Evolutionary conservation across 2,888 invertebrate species (phyloP), one percentile per base, ranked within the genome.

Genomic region (Drosophila ustulata): DNA sequence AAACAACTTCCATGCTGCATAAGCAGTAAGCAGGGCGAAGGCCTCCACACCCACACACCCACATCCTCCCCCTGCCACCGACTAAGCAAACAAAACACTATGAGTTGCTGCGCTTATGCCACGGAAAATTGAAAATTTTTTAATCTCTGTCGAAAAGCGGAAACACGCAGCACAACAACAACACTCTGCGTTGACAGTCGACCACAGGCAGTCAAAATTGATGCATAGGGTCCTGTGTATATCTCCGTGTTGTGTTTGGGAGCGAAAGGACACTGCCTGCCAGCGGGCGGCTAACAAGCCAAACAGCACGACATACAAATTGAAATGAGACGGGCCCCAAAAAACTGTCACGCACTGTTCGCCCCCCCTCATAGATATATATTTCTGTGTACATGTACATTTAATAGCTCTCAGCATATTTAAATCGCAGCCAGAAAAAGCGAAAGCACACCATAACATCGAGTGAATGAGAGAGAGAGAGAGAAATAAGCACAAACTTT

Each of bases 131-230:
- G 72, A 74, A 89, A 84, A 83, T 72, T 72, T 77, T 89, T 75
- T 86, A 89, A 86, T 86, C 86, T 86, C 68, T 86, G 82, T 71
- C 73, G 71, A 85, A 74, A 72, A 71, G 76, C 89, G 89, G 89
- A 89, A 89, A 84, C 88, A 82, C 87, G 65, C 79, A 65, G 61
- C 64, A 69, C 66, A 63, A 65, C 66, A 64, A 51, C 53, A 56
- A 49, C 63, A 53, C 34, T 46, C 56, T 57, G 50, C 62, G 87
- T 68, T 87, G 82, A 82, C 85, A 82, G 76, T 69, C 56, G 58
- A 84, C 80, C 68, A 62, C 80, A 75, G 70, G 63, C 69, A 32
- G 59, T 51, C 59, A 59, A 59, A 51, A 55, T 55, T 62, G 61
- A 62, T 55, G 53, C 59, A 59, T 30, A 59, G 32, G 8, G 3